Evolutionary conservation across 2,888 invertebrate species (phyloP), one percentile per base, ranked within the genome.

Genomic region (Ceraclea dissimilis): DNA sequence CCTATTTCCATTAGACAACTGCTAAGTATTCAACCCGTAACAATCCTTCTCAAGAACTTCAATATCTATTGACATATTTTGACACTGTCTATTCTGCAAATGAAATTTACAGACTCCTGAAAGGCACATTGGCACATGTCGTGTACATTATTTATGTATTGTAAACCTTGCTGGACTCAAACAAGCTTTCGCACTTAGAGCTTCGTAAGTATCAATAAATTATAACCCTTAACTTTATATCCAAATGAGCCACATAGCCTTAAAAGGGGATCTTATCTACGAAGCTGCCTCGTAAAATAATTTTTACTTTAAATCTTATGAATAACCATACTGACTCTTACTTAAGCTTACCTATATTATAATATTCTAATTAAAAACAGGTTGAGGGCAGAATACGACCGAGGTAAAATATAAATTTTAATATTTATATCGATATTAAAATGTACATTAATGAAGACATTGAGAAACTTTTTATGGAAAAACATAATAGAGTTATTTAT

Each of bases 121-220:
- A 53, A 52, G 52, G 52, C 52, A 44, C 47, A 34, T 46, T 49
- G 52, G 52, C 52, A 44, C 47, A 34, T 46, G 58, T 39, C 55
- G 33, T 20, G 26, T 49, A 49, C 43, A 60, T 60, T 58, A 60
- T 62, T 58, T 60, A 62, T 62, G 49, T 57, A 52, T 47, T 52
- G 48, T 43, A 51, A 34, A 49, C 20, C 51, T 56, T 44, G 44
- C 54, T 52, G 56, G 58, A 54, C 56, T 51, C 48, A 43, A 33
- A 61, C 59, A 61, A 52, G 62, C 33, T 60, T 60, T 55, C 52
- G 55, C 62, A 60, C 60, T 62, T 55, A 62, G 51, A 56, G 31
- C 46, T 21, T 16, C 16, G 13, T 39, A 52, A 18, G 54, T 56
- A 51, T 62, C 61, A 60, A 60, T 60, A 62, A 60, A 62, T 62